Conservation (phyloP, 2,888 invertebrate genomes). For the Allolobophora icterica region DNA sequence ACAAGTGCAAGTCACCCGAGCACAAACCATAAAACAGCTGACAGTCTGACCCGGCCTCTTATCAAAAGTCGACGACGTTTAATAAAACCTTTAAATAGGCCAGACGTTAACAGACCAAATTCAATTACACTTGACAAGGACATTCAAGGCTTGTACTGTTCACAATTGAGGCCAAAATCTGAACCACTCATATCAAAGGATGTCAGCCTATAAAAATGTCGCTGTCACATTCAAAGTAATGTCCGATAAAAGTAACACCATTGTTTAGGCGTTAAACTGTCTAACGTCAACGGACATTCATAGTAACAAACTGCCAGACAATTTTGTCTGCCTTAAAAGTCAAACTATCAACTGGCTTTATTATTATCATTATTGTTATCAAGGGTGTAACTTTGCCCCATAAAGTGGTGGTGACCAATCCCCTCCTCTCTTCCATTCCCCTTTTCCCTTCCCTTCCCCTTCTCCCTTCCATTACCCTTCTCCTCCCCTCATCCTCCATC, state of each 20-base stretch:
- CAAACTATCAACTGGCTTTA: no score
- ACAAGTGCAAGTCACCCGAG: background rate
- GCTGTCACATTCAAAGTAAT: background rate
- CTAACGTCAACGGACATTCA: no score
- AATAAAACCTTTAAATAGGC: background rate
- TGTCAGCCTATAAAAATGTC: background rate
- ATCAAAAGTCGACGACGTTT: background rate
- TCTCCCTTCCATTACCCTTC: no score
- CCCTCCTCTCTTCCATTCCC: no score
- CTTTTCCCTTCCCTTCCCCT: no score
- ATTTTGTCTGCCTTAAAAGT: no score
- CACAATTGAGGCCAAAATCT: background rate
- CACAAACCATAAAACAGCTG: background rate
- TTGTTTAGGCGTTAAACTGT: no score
- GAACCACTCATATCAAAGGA: background rate
- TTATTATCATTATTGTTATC: no score
- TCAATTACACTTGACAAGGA: background rate
- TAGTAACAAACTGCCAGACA: no score
- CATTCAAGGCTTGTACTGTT: background rate
- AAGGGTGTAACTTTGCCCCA: no score
- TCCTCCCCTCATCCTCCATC: no score
- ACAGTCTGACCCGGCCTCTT: background rate
- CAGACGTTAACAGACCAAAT: background rate
- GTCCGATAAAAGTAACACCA: background rate
- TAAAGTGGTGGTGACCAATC: no score